Conservation (phyloP, 2,113 vertebrate species). For the Phoenicopterus ruber region DNA sequence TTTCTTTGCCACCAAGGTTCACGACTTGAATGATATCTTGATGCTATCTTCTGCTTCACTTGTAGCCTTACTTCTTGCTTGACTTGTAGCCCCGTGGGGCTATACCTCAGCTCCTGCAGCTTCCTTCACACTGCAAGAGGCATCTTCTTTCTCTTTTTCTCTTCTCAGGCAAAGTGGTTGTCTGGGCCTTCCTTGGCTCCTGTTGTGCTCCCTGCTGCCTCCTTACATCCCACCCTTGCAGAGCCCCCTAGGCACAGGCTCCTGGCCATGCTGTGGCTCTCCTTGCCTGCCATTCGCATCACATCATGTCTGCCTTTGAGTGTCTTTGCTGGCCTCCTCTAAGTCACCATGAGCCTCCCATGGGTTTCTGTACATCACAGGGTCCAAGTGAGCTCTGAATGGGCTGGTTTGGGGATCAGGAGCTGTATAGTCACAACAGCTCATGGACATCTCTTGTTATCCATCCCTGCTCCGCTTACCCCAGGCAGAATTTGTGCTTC, state of each 20-base stretch:
- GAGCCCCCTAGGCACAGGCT: neutral
- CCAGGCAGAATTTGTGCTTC: neutral
- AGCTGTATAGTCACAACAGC: neutral
- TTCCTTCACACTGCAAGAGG: neutral
- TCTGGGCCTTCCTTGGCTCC: rapidly evolving
- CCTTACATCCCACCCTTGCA: rapidly evolving
- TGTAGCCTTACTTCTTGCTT: neutral
- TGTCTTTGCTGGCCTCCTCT: neutral
- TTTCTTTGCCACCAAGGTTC: neutral
- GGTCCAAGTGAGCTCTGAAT: neutral
- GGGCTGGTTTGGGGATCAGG: neutral
- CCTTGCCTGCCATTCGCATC: neutral
- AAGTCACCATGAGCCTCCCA: neutral
- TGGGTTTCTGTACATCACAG: neutral
- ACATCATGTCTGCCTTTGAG: neutral
- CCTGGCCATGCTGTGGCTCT: neutral
- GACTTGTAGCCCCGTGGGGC: neutral
- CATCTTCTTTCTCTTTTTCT: neutral
- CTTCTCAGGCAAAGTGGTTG: neutral
- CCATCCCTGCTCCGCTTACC: no score
- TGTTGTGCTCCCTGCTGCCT: neutral
- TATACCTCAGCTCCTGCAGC: neutral
- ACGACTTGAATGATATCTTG: neutral
- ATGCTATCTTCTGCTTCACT: neutral
- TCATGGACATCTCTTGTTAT: neutral